These are phyloP conservation scores for Calonectris borealis DNA, from an alignment of 2,113 vertebrate species.

Conservation along the genomic window DNA sequence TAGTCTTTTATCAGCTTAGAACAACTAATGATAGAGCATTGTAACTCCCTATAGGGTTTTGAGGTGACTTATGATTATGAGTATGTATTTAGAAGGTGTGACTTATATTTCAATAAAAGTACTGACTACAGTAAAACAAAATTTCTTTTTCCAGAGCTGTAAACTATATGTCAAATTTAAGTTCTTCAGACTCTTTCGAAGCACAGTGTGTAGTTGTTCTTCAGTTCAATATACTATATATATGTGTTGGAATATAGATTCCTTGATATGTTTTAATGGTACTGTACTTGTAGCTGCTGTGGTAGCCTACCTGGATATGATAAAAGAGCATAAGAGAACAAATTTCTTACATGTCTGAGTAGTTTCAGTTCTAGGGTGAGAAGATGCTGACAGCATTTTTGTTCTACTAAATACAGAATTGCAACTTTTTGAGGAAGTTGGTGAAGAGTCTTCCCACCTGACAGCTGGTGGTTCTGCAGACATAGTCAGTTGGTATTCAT, in stretches of 20 bases:
- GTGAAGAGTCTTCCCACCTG: neutral
- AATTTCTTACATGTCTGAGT: neutral
- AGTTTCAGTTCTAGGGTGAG: neutral
- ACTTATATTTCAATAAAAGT: neutral
- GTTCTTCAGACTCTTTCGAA: neutral
- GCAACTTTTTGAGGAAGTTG: neutral
- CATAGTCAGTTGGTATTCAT: neutral
- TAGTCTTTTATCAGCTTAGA: neutral
- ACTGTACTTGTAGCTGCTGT: neutral
- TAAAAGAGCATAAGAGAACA: neutral
- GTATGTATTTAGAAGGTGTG: neutral
- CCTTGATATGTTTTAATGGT: neutral
- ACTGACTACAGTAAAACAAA: neutral
- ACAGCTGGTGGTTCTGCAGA: neutral
- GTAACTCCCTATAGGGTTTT: neutral
- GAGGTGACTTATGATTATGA: neutral
- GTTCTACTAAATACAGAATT: neutral
- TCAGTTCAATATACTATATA: neutral
- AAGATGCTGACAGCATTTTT: neutral
- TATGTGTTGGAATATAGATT: neutral
- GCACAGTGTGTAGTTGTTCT: neutral
- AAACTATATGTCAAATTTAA: neutral
- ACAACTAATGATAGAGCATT: neutral
- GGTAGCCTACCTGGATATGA: neutral
- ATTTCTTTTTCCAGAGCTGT: neutral